These are phyloP conservation scores for Sphinx pinastri DNA, from an alignment of 2,888 invertebrate genomes.

Conservation along the genomic window DNA sequence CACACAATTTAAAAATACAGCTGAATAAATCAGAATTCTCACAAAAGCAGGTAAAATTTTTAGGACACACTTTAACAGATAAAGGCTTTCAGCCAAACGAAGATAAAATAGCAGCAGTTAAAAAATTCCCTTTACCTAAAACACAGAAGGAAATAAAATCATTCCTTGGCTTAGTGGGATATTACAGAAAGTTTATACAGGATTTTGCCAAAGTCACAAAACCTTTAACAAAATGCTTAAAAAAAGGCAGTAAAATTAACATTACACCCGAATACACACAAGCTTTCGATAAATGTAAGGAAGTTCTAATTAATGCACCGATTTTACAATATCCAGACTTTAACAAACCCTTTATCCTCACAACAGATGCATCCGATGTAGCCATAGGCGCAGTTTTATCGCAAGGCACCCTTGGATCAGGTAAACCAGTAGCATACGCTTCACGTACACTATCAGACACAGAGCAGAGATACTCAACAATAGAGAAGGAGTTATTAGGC, in stretches of 20 bases:
- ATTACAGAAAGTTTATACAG: constrained; percentile 24
- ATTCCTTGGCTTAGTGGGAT: constrained; percentile 29
- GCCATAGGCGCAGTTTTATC: constrained; percentile 40
- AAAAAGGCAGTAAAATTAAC: constrained; percentile 26
- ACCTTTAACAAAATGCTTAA: constrained; percentile 34
- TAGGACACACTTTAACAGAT: constrained; percentile 30
- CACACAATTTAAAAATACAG: constrained; percentile 40
- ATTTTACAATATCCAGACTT: constrained; percentile 55
- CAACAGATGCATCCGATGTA: constrained; percentile 37
- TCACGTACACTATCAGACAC: constrained; percentile 37
- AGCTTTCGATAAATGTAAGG: constrained; percentile 40
- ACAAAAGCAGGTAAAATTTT: constrained; percentile 40
- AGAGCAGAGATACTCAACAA: constrained; percentile 26
- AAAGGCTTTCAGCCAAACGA: constrained; percentile 37
- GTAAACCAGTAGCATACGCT: constrained; percentile 40
- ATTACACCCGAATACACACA: constrained; percentile 9
- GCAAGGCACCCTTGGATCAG: constrained; percentile 37
- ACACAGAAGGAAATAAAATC: constrained; percentile 27
- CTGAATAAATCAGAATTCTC: constrained; percentile 41
- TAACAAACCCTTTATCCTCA: constrained; percentile 36
- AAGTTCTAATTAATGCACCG: constrained; percentile 42
- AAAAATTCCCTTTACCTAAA: constrained; percentile 30
- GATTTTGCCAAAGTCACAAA: constrained; percentile 31
- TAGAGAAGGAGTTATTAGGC: constrained; percentile 54
- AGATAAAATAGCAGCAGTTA: constrained; percentile 34